A percentile compares a stretch with the other conserved stretches of the same genome.
phyloP scores from a whole-genome alignment of 2,888 invertebrate genomes.

The Nomada lathburiana region DNA sequence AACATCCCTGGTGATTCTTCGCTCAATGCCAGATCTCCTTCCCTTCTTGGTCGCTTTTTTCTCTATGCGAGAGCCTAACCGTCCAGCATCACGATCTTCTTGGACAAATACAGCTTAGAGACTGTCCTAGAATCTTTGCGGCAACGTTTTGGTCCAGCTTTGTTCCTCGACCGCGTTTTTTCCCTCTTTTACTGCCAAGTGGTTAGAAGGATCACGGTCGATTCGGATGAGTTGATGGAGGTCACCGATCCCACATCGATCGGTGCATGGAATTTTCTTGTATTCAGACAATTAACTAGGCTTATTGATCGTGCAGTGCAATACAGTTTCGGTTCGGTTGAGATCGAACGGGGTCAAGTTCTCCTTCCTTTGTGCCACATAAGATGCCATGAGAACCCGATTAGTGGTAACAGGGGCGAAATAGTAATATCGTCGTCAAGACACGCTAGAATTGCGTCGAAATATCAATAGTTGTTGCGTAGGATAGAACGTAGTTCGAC shows the following conservation, averaged over 20 bases:
- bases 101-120: conserved; percentile 19
- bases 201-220: not conserved
- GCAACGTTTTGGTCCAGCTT: not conserved
- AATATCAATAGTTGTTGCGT: conserved; percentile 24
- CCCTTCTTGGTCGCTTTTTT: conserved; percentile 28
- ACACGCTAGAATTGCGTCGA: conserved; percentile 35
- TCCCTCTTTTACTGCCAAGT: not conserved
- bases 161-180: not conserved
- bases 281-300: conserved; percentile 45
- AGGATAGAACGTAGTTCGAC: not conserved
- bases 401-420: conserved; percentile 46
- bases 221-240: conserved; percentile 8
- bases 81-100: conserved; percentile 19
- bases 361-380: conserved; percentile 54
- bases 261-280: conserved; percentile 31
- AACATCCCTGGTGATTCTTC: conserved; percentile 53
- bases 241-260: not conserved
- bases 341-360: conserved; percentile 64
- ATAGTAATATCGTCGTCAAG: not conserved
- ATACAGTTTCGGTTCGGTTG: conserved; percentile 54
- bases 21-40: conserved; percentile 52
- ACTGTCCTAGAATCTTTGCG: not conserved
- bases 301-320: conserved; percentile 54
- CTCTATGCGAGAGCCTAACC: conserved; percentile 18
- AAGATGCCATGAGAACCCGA: conserved; percentile 56